A percentile compares a stretch with the other conserved stretches of the same genome.
These are phyloP conservation scores for Crenichthys baileyi DNA, from an alignment of 2,797 vertebrate genomes.

Conservation along the genomic window DNA sequence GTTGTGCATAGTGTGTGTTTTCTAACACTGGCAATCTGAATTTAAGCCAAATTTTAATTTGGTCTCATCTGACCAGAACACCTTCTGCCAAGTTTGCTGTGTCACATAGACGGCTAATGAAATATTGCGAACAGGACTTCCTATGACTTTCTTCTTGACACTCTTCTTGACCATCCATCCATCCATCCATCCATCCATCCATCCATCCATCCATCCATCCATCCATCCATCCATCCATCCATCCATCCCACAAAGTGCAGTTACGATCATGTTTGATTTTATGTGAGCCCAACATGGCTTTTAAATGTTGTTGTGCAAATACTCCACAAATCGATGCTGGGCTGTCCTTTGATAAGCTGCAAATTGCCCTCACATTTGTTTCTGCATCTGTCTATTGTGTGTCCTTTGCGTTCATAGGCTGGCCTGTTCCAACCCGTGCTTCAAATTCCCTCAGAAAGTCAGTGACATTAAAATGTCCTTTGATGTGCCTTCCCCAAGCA, in stretches of 20 bases:
- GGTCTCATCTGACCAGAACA: neutral
- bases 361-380: slow-evolving; percentile 96
- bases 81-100: neutral
- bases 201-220: slow-evolving; percentile 14
- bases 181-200: slow-evolving; percentile 14
- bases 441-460: slow-evolving; percentile 99
- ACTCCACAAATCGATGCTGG: slow-evolving; percentile 92
- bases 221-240: slow-evolving; percentile 13
- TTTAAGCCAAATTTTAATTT: neutral
- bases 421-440: slow-evolving; percentile 88
- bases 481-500: slow-evolving; percentile 98
- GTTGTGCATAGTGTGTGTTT: too few species aligned
- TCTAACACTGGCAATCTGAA: too few species aligned
- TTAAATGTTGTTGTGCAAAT: slow-evolving; percentile 89
- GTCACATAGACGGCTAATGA: neutral
- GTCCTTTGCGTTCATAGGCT: slow-evolving; percentile 99
- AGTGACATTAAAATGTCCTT: slow-evolving; percentile 99
- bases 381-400: slow-evolving; percentile 92
- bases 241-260: neutral
- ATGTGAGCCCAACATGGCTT: slow-evolving; percentile 82
- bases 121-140: neutral
- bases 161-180: neutral
- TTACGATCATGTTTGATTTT: slow-evolving; percentile 37
- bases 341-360: slow-evolving; percentile 94
- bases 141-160: neutral